These are phyloP conservation scores for Semotilus atromaculatus DNA, from an alignment of 2,797 vertebrate genomes.

Conservation along the genomic window DNA sequence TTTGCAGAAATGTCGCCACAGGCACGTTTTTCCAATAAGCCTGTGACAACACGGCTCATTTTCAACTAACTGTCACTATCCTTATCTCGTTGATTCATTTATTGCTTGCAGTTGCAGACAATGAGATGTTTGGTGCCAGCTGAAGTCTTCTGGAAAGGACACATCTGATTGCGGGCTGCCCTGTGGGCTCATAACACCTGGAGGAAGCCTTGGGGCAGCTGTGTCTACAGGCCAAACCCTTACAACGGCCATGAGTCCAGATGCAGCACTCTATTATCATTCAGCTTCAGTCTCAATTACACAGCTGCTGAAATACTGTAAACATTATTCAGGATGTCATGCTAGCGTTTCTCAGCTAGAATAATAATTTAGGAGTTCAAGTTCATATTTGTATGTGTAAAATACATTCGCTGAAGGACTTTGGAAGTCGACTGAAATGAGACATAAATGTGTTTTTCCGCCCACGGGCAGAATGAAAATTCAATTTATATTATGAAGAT, in stretches of 20 bases:
- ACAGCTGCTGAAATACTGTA: not conserved
- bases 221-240: conserved; percentile 1
- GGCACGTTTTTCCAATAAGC: not conserved
- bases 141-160: conserved; percentile 22
- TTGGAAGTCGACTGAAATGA: conserved; percentile 10
- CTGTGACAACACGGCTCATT: not conserved
- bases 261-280: conserved; percentile 4
- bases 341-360: not conserved
- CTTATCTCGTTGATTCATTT: conserved; percentile 11
- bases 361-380: conserved; percentile 12
- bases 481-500: conserved; percentile 33
- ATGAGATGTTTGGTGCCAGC: conserved; percentile 9
- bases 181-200: conserved; percentile 29
- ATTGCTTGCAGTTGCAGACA: conserved; percentile 10
- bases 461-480: not conserved
- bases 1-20: not conserved
- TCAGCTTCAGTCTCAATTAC: conserved; percentile 15
- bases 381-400: conserved; percentile 18
- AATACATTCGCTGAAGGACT: not conserved
- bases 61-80: not conserved
- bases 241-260: not conserved
- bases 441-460: conserved; percentile 25
- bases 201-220: conserved; percentile 28
- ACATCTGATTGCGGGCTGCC: conserved; percentile 24
- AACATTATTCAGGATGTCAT: not conserved